phyloP scores from a whole-genome alignment of 2,888 invertebrate genomes.

The Sicus ferrugineus region DNA sequence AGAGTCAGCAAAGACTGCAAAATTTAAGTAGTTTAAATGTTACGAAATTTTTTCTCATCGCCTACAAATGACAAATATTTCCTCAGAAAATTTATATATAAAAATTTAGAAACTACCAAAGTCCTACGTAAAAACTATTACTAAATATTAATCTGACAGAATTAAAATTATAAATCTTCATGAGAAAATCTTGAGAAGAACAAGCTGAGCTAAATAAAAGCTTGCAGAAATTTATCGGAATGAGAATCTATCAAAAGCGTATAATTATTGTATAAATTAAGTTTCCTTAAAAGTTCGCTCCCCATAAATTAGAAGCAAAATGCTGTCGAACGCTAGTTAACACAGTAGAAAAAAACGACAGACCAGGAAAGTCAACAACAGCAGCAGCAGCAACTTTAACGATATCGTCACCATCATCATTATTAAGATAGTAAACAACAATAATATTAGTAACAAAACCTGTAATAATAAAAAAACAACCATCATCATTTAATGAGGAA shows the following conservation, averaged over 20 bases:
- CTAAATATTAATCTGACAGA: no score
- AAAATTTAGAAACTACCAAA: no score
- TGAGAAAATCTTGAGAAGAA: no score
- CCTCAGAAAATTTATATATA: no score
- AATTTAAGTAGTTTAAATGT: no score
- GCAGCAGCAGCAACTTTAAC: not conserved
- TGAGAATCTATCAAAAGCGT: not conserved
- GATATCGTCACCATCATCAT: not conserved
- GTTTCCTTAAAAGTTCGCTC: not conserved
- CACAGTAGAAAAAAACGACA: not conserved
- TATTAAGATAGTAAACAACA: not conserved
- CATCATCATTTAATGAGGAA: not conserved
- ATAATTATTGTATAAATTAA: conserved; percentile 1
- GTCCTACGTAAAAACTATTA: no score
- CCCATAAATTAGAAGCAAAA: not conserved
- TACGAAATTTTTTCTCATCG: no score
- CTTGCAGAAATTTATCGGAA: not conserved
- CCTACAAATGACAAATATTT: no score
- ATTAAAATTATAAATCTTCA: no score
- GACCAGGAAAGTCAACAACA: not conserved
- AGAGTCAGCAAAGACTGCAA: no score
- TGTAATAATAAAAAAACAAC: not conserved
- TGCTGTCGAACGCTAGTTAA: not conserved
- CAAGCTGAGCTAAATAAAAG: not conserved
- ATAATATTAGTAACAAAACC: not conserved